A percentile compares a stretch with the other conserved stretches of the same genome.
These are phyloP conservation scores for Diplolepis rosae DNA, from an alignment of 2,888 invertebrate species.

Conservation along the genomic window DNA sequence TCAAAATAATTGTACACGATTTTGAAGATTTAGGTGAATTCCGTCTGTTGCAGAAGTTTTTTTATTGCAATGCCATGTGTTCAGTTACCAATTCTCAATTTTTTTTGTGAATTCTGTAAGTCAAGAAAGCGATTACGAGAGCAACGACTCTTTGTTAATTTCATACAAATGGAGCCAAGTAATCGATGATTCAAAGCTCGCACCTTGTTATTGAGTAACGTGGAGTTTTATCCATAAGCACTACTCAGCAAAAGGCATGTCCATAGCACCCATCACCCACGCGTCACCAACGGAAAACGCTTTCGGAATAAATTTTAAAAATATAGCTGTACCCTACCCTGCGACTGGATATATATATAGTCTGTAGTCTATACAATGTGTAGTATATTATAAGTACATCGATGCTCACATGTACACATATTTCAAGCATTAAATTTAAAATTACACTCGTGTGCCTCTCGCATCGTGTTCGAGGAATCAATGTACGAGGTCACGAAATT, in stretches of 20 bases:
- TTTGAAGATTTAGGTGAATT: too few species aligned
- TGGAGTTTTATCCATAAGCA: slow-evolving; percentile 19
- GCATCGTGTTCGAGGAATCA: slow-evolving; percentile 52
- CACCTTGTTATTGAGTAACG: slow-evolving; percentile 37
- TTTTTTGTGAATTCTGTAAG: too few species aligned
- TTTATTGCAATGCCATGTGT: too few species aligned
- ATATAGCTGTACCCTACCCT: slow-evolving; percentile 22
- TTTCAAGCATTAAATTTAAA: slow-evolving; percentile 34
- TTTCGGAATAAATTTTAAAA: slow-evolving; percentile 41
- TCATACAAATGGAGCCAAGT: slow-evolving; percentile 16
- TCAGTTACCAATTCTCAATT: too few species aligned
- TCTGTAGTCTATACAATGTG: not conserved
- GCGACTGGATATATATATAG: not conserved
- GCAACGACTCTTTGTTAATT: not conserved
- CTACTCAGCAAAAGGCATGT: slow-evolving; percentile 12
- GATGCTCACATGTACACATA: slow-evolving; percentile 1
- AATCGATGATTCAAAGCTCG: slow-evolving; percentile 35
- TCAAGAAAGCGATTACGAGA: not conserved
- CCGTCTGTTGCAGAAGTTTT: too few species aligned
- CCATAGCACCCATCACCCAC: slow-evolving; percentile 29
- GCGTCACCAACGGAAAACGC: slow-evolving; percentile 36
- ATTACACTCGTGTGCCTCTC: slow-evolving; percentile 37
- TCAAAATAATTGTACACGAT: too few species aligned
- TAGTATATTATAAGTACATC: slow-evolving; percentile 9
- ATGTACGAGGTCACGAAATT: slow-evolving; percentile 56